A percentile compares a stretch with the other conserved stretches of the same genome.
Conservation (phyloP, 2,797 vertebrate genomes). For the Leucoraja ocellata region DNA sequence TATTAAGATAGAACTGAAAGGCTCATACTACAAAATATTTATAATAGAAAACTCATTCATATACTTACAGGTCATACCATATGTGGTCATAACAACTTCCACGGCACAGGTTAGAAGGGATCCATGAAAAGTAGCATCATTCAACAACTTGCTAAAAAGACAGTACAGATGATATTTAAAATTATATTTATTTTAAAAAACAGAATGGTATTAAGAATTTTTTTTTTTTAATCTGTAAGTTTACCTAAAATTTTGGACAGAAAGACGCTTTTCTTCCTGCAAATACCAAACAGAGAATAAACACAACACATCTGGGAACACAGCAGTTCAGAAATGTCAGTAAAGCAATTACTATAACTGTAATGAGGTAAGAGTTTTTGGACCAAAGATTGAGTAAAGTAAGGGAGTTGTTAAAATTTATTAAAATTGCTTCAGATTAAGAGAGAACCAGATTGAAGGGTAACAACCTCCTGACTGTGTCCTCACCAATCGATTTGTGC, state of each 20-base stretch:
- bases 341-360: not conserved
- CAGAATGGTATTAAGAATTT: not conserved
- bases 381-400: too few relatives aligned
- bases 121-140: slow-evolving; percentile 81
- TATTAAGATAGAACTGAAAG: not conserved
- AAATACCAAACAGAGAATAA: slow-evolving; percentile 31
- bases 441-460: too few relatives aligned
- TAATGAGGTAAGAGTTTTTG: too few relatives aligned
- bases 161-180: slow-evolving; percentile 37
- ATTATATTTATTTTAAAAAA: not conserved
- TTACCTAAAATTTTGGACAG: slow-evolving; percentile 95
- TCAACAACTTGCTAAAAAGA: slow-evolving; percentile 80
- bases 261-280: slow-evolving; percentile 89
- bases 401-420: too few relatives aligned
- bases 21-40: slow-evolving; percentile 12
- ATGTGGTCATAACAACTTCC: slow-evolving; percentile 92
- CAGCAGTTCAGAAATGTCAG: not conserved
- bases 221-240: slow-evolving; percentile 29
- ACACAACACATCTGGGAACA: not conserved
- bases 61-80: slow-evolving; percentile 69
- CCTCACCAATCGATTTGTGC: too few relatives aligned
- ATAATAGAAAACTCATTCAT: slow-evolving; percentile 29
- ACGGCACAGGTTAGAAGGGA: slow-evolving; percentile 87
- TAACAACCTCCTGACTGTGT: too few relatives aligned
- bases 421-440: too few relatives aligned